Conservation (phyloP, 2,113 vertebrate genomes). For the Bubo bubo region DNA sequence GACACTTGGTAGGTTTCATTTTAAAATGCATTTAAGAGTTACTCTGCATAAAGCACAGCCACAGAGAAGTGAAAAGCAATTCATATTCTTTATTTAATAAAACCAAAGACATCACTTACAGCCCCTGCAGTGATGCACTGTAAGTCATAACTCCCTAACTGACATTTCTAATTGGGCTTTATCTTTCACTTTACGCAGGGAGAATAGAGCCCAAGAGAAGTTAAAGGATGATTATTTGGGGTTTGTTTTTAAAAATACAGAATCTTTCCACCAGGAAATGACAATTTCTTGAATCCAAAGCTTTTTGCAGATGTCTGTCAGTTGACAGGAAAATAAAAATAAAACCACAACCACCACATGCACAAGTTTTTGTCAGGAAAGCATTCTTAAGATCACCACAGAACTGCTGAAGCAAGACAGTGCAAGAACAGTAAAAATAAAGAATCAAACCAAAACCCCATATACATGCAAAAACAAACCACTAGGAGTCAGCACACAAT, state of each 20-base stretch:
- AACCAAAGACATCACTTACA: not conserved
- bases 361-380: not conserved
- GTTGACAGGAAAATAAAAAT: not conserved
- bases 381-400: not conserved
- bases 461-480: not conserved
- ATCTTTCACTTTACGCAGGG: not conserved
- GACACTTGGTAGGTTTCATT: not conserved
- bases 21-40: not conserved
- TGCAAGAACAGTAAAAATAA: not conserved
- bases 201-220: not conserved
- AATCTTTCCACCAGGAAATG: not conserved
- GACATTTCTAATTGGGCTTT: not conserved
- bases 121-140: accelerated
- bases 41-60: not conserved
- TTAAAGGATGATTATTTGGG: not conserved
- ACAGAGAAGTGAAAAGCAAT: not conserved
- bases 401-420: not conserved
- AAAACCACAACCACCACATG: not conserved
- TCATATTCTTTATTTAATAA: not conserved
- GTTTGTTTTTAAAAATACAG: not conserved
- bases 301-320: not conserved
- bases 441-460: not conserved
- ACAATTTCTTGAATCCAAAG: not conserved
- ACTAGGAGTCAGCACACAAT: not conserved
- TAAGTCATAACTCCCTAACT: not conserved